Evolutionary conservation across 1,140 invertebrate species (phyloP), one percentile per base, ranked within the genome.

Genomic region (Holcopasites calliopsidis): DNA sequence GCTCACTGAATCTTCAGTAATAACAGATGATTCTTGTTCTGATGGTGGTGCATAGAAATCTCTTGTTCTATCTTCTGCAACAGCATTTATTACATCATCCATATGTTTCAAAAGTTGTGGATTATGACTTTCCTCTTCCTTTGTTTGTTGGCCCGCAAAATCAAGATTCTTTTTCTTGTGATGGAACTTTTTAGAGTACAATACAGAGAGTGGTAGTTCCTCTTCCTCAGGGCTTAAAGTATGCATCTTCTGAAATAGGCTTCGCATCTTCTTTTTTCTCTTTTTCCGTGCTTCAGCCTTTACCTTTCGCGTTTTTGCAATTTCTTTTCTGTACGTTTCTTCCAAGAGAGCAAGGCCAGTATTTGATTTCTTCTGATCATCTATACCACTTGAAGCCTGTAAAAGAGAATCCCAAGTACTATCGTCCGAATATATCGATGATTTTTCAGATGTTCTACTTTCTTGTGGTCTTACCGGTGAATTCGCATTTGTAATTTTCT

Each of bases 341-440:
- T 89, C 88, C 0, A 90, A 64, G 8, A 90, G 68, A 28, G 76
- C 82, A 6, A 90, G 77, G 13, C 87, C 89, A 0, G 85, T 86
- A 18, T 76, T 28, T 38, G 55, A 28, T 21, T 85, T 85, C 33
- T 78, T 85, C 7, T 72, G 58, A 23, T 88, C 85, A 7, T 35
- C 26, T 54, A 31, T 7, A 5, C 80, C 61, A 8, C 79, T 65
- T 0, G 76, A n/a, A 1, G 85, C 85, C 1, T 82, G 55, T 7
- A 70, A 18, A 21, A 70, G 23, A 10, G 72, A 64, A 8, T 90
- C 88, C 60, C 86, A 58, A 5, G 87, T 90, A 77, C 89, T 90
- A 5, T 90, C 90, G 18, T 90, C 89, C 0, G 89, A 88, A 49
- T 90, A 90, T 55, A 90, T 88, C 1, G 78, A 69, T 6, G 38